Evolutionary conservation across 2,797 vertebrate genomes (phyloP), one percentile per base, ranked within the genome.

Genomic region (Hemibagrus guttatus): DNA sequence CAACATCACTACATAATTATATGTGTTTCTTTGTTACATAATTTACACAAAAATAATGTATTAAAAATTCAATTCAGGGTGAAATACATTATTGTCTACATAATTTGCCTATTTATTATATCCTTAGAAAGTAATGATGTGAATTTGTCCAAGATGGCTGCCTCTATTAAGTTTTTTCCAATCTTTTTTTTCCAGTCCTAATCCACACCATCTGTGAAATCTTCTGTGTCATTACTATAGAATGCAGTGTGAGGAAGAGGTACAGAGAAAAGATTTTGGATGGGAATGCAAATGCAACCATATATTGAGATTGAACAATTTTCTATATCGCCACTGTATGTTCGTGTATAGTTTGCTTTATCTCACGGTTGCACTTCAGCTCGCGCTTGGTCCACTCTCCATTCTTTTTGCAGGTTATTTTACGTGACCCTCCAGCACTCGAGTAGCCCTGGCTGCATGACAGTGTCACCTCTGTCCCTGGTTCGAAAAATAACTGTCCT

Each of bases 311-410:
- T 11, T 68, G 69, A 49, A 21, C 42, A 72, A 46, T 46, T 46
- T 23, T 46, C 12, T 14, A 26, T 49, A 49, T 8, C 46, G 1
- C 46, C 7, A 1, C 9, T 42, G 11, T 17, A 31, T 66, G 59
- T 83, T 68, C 75, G 80, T 54, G n/a, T 83, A 26, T 26, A 16
- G 21, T 61, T 19, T 39, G 58, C 58, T 42, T 61, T 66, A 54
- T 46, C 97, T 97, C 93, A 98, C 97, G 95, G 59, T 86, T 86
- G 88, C 98, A 99, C 0, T 80, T 90, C 83, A 98, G 84, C 0
- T 93, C 94, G 0, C 95, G 92, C 19, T 84, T 69, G 0, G 94
- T 94, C 97, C 97, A 98, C 16, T 87, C 89, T 74, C 97, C 97
- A 0, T 89, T 83, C 0, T 81, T 80, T 0, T 91, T 94, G 92